Evolutionary conservation across 2,113 vertebrate genomes (phyloP), one percentile per base, ranked within the genome.

Genomic region (Canis aureus): DNA sequence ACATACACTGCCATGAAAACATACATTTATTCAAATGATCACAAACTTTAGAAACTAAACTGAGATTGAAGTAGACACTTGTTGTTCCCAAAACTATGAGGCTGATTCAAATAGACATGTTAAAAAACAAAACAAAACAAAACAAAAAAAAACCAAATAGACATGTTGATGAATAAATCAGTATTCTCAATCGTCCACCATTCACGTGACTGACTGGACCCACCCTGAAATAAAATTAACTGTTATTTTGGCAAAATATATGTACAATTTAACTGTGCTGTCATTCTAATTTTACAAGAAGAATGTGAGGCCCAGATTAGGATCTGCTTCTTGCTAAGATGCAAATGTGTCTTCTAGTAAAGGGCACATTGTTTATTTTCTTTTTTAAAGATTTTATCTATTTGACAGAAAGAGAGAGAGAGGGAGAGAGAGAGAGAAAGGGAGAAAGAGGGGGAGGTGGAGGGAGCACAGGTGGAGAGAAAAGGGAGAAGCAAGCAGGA

Each of bases 251-350:
- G 3, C 20, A 78, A 91, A 78, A 11, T 83, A 57, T 64, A 3
- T 27, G 16, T 60, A 51, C 13, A 3, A 80, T 5, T 79, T 79
- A 82, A 82, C 67, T 86, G 76, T 49, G 16, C 11, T 27, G 5
- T 27, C 5, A 29, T 93, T 64, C 67, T 81, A 89, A 89, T 83
- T 91, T 86, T 85, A 53, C 79, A 69, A 80, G 27, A 90, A 69
- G 16, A 66, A 76, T 79, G 2, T 51, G 15, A 91, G 7, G 5
- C 3, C 49, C 9, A 12, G 51, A 38, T 69, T 51, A 32, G 69
- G 84, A 3, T 3, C 23, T 85, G 84, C 16, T 64, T 19, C 60
- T 49, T 81, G 11, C 57, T 93, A 43, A 38, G 81, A 55, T 69
- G 78, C 27, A 74, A 93, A 76, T 9, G 10, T 23, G n/a, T 51